Evolutionary conservation across 2,797 vertebrate genomes (phyloP), one percentile per base, ranked within the genome.

Genomic region (Malurus splendens): DNA sequence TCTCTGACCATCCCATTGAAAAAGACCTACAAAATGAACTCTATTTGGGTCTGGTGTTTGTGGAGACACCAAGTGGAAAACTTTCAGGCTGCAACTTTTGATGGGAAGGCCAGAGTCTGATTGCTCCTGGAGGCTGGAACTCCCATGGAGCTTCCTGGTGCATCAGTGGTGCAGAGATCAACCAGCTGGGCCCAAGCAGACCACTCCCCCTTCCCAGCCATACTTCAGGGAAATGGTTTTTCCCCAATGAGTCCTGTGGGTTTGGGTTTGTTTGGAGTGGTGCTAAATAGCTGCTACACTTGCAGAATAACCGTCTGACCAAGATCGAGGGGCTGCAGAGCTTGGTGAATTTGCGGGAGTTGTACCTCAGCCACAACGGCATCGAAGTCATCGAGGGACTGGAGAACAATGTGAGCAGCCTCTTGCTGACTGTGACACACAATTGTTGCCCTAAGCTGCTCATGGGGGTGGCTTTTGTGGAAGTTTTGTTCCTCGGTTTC

Each of bases 351-450:
- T 92, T 99, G 90, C 98, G 97, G 18, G 99, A 99, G 96, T 94
- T 99, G 52, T 99, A 99, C 95, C 97, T 99, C 92, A 99, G 99
- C 97, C 99, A 99, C 97, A 99, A 99, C 2, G 99, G 99, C 93
- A 98, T 99, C 5, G 99, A 99, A 96, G 98, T 98, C 95, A 98
- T 99, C 44, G 99, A 99, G 92, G 99, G 99, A 82, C 97, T 99
- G 95, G 99, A 99, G 94, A 99, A 98, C 97, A 99, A 99, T 15
- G 99, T 99, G 96, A 99, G 99, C 94, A 62, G 44, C 1, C 32
- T 86, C 7, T 24, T 70, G 47, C 87, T 55, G 36, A 14, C 28
- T 27, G 2, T 30, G 39, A 7, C 12, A 2, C 30, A 22, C 52
- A 24, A 1, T 4, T 33, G 12, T 4, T 86, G 36, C 36, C 51